Base-by-base conservation (phyloP, 23 tunicate species). In the Halocynthia aurantium region DNA sequence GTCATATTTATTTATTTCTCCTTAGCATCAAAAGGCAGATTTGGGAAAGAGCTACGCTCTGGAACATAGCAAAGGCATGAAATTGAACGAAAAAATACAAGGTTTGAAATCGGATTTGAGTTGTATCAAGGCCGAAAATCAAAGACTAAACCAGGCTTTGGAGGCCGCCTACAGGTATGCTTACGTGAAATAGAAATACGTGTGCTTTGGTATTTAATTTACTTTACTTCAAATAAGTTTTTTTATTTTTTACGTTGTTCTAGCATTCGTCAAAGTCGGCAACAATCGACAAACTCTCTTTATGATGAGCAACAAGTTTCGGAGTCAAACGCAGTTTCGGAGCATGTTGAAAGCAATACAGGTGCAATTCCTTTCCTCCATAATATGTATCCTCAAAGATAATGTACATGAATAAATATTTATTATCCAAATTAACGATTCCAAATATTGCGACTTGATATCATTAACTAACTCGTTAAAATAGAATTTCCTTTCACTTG, bases 91-190 rank as follows among this genome's bases (percentile, higher is more conserved):
- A 73, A 64, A 52, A 15, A 67, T 60, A 8, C 53, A 58, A 66
- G 74, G 73, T 40, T 60, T 85, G 57, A 65, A 85, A 64, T 69
- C 82, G 13, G 84, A 80, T 53, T 77, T 70, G 55, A 62, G 84
- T 52, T 78, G 83, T 74, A 18, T 85, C 80, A 61, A 85, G 64
- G 89, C 89, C 6, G 89, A 85, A 57, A 85, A 85, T 58, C 74
- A 21, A 13, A 62, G 89, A 71, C 55, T 85, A 7, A 72, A 72
- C 40, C 89, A 77, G 61, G 90, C 81, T 17, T 76, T 85, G 60
- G 84, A 85, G 49, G 90, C 90, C 20, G 78, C 90, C 7, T 85
- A 85, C 74, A 80, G 84, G 90, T 85, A 61, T 18, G 56, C 51
- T 15, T 65, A 20, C 31, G n/a, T 65, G 13, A 5, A 15, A 20